A percentile compares a stretch with the other conserved stretches of the same genome.
Conservation (phyloP, 2,888 invertebrate genomes). For the Crioceris asparagi region DNA sequence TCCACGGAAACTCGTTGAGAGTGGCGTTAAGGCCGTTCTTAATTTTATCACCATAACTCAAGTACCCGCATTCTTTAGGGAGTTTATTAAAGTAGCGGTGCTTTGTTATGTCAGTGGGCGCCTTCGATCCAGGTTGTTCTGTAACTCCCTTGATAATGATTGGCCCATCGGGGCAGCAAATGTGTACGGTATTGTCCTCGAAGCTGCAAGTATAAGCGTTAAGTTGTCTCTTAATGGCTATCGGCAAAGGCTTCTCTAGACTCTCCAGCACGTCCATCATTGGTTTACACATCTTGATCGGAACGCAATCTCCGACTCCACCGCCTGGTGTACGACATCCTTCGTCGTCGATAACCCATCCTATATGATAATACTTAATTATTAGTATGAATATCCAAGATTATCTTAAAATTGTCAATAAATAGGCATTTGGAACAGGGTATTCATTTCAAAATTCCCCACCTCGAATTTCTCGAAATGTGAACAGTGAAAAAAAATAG, state of each 20-base stretch:
- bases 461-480: too few relatives aligned
- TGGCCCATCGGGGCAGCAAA: constrained; percentile 45
- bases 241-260: constrained; percentile 19
- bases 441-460: too few relatives aligned
- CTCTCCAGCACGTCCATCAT: constrained; percentile 19
- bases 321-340: constrained; percentile 33
- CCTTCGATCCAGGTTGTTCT: too few relatives aligned
- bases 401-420: too few relatives aligned
- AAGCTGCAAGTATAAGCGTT: constrained; percentile 34
- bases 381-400: too few relatives aligned
- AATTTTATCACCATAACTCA: constrained; percentile 37
- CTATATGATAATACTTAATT: too few relatives aligned
- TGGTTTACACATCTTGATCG: constrained; percentile 24
- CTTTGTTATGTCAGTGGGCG: constrained; percentile 32
- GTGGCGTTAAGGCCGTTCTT: constrained; percentile 49
- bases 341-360: constrained; percentile 26
- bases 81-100: constrained; percentile 35
- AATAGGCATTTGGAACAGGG: too few relatives aligned
- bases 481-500: too few relatives aligned
- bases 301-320: constrained; percentile 32
- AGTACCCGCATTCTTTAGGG: constrained; percentile 43
- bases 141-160: too few relatives aligned
- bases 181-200: constrained; percentile 36
- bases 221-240: constrained; percentile 13
- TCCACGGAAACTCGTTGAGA: constrained; percentile 63